phyloP scores from a whole-genome alignment of 2,888 invertebrate genomes.

The Eledona agricola region DNA sequence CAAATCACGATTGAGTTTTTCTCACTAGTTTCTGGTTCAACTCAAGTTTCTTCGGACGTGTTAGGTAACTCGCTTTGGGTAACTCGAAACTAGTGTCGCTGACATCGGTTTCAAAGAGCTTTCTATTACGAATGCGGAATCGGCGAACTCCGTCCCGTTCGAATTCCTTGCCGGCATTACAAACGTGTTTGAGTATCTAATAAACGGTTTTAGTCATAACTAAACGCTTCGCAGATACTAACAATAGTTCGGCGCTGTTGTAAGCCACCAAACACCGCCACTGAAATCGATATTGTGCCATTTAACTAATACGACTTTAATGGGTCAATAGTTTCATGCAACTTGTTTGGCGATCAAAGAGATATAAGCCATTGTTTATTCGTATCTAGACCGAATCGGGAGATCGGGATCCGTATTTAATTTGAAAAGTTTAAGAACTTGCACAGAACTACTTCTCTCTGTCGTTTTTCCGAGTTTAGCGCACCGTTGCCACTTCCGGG shows the following conservation, averaged over 20 bases:
- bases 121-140: slow-evolving; percentile 19
- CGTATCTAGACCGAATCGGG: slow-evolving; percentile 19
- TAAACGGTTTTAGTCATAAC: slow-evolving; percentile 26
- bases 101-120: slow-evolving; percentile 24
- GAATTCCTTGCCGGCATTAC: slow-evolving; percentile 22
- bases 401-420: slow-evolving; percentile 22
- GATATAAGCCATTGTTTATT: slow-evolving; percentile 33
- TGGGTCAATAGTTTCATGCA: slow-evolving; percentile 32
- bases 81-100: slow-evolving; percentile 19
- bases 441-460: slow-evolving; percentile 8
- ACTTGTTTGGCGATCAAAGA: slow-evolving; percentile 31
- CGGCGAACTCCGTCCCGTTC: slow-evolving; percentile 17
- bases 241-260: slow-evolving; percentile 15
- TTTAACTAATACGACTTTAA: slow-evolving; percentile 33
- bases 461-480: slow-evolving; percentile 16
- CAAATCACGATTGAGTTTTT: slow-evolving; percentile 10
- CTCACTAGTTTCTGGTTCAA: slow-evolving; percentile 8
- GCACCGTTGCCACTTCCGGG: no score
- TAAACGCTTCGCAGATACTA: slow-evolving; percentile 10
- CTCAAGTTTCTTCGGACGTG: slow-evolving; percentile 15
- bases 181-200: slow-evolving; percentile 23
- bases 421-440: slow-evolving; percentile 28
- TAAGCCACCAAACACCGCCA: slow-evolving; percentile 17
- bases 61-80: slow-evolving; percentile 17
- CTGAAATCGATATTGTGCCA: slow-evolving; percentile 27